Evolutionary conservation across 2,888 invertebrate species (phyloP), one percentile per base, ranked within the genome.

Genomic region (Panopea generosa): DNA sequence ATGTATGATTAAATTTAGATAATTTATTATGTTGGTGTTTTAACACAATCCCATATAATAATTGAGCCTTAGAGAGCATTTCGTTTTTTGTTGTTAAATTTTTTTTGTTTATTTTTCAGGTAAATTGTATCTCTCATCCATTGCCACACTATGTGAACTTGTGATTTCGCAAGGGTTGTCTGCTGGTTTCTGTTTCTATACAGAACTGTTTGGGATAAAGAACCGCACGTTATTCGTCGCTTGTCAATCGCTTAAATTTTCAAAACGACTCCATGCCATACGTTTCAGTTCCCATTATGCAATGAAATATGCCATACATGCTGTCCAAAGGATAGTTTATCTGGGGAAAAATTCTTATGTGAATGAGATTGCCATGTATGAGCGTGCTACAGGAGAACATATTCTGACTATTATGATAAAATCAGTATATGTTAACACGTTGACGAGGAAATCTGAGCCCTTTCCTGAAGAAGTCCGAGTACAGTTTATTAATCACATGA

Each of bases 91-190:
- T n/a, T n/a, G n/a, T n/a, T n/a, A n/a, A n/a, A n/a, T n/a, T n/a
- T 24, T 24, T 9, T 24, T 26, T 26, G 6, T 14, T n/a, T n/a
- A n/a, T n/a, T n/a, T 66, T 63, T 20, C 73, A 78, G 78, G 78
- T 14, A 66, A 74, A 43, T 22, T 70, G 24, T 63, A 49, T 3
- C 47, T 74, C 14, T 78, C 74, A 74, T 59, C 74, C 9, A 53
- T 78, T 18, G 55, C 63, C 27, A 78, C 74, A 45, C 24, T 68
- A 16, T 40, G 57, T 59, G n/a, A n/a, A n/a, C n/a, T n/a, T n/a
- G n/a, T n/a, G n/a, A n/a, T n/a, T n/a, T n/a, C n/a, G n/a, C n/a
- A n/a, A n/a, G n/a, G n/a, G n/a, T n/a, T n/a, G n/a, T n/a, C n/a
- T n/a, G n/a, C n/a, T n/a, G n/a, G n/a, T n/a, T n/a, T n/a, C n/a